A percentile compares a stretch with the other conserved stretches of the same genome.
Evolutionary conservation across 2,797 vertebrate genomes (phyloP).

Genomic region (Halcyon leucocephala): DNA sequence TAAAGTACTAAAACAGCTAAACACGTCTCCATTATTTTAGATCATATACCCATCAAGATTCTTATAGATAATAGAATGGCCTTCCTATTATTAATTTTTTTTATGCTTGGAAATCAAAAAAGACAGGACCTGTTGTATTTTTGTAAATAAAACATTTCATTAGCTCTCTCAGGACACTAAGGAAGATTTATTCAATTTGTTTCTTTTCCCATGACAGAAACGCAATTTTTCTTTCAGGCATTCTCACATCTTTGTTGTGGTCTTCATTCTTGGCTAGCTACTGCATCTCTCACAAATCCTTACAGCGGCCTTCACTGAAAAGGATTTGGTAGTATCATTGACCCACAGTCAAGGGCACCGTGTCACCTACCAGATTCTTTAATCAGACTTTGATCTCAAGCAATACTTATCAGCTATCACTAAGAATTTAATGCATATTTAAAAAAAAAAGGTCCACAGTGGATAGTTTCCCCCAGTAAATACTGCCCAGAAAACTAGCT

Average conservation of each 20-base stretch:
- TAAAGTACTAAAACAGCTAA: not conserved
- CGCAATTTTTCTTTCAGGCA: not conserved
- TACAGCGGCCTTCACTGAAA: conserved; percentile 11
- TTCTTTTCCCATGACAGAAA: conserved; percentile 17
- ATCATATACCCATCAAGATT: not conserved
- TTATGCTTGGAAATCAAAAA: not conserved
- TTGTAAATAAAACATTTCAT: not conserved
- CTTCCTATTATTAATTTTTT: not conserved
- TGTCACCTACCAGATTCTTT: conserved; percentile 5
- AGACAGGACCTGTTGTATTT: not conserved
- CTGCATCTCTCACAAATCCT: conserved; percentile 13
- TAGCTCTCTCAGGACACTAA: not conserved
- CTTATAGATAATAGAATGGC: not conserved
- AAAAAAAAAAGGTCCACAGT: not conserved
- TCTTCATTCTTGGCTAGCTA: conserved; percentile 39
- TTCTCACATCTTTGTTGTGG: not conserved
- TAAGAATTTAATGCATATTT: conserved; percentile 11
- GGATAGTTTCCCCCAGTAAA: not conserved
- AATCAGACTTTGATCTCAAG: conserved; percentile 61
- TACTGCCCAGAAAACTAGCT: not conserved
- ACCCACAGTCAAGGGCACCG: conserved; percentile 44
- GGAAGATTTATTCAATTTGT: not conserved
- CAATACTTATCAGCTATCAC: conserved; percentile 25
- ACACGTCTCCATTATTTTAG: not conserved
- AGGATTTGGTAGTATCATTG: conserved; percentile 46